Base-by-base conservation (phyloP, 1,140 invertebrate species). In the Octopus sinensis region DNA sequence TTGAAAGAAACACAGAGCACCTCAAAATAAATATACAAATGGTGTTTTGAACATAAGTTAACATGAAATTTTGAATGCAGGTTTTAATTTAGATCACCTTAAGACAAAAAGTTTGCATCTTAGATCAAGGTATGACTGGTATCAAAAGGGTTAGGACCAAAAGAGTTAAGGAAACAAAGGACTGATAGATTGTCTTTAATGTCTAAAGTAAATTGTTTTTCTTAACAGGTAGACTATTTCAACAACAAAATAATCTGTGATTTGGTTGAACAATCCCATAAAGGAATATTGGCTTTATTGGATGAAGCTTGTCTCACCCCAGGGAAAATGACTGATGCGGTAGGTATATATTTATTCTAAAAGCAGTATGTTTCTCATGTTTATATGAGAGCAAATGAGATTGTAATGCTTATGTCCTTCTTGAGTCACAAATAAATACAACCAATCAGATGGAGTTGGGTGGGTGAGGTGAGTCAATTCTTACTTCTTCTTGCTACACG, bases 241-340 rank as follows among this genome's bases (percentile, higher is more conserved):
- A 92, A 94, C 95, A 91, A 93, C 86, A 92, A 93, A 79, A 86
- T 92, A 30, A 98, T 98, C 88, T 98, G 96, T 91, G 96, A 98
- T 87, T 92, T 98, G 23, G 95, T 98, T 7, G 97, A 98, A 88
- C 93, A 95, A 85, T 54, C 96, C 96, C 96, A 98, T 89, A 95
- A 96, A 90, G 97, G 97, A 82, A 94, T 98, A 73, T 94, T 98
- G 85, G 94, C 97, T 76, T 97, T 98, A 84, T 94, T 98, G 92
- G 97, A 98, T 89, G 97, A 98, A 90, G 97, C 96, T 51, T 98
- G 96, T 84, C 93, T 98, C 7, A 97, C 95, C 86, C 96, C 98
- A 56, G 97, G 96, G 79, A 96, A 96, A 92, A 94, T 98, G 53
- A 95, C 95, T 4, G 96, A 98, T 89, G 93, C 94, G 90, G 93